Evolutionary conservation across 2,113 vertebrate genomes (phyloP), one percentile per base, ranked within the genome.

Genomic region (Lepus americanus): DNA sequence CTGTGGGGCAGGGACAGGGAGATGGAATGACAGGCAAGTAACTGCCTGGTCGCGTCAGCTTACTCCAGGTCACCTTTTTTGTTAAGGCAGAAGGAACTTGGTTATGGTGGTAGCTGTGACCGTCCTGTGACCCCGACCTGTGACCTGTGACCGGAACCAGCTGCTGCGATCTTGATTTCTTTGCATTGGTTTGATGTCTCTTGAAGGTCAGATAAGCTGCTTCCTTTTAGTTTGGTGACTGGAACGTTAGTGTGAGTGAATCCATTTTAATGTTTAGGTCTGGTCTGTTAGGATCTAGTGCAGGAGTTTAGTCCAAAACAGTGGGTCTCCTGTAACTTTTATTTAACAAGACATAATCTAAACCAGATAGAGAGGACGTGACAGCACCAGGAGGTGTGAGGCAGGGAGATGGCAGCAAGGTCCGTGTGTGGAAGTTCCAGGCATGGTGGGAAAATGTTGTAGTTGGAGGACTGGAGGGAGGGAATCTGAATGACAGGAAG

Each of bases 311-410:
- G 78, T 61, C 33, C n/a, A 36, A 39, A 61, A 81, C 55, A 81
- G 36, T 44, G 12, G n/a, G 22, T n/a, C 23, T 63, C 23, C 55
- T 80, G 22, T 63, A 61, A 36, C 61, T 61, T 61, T 36, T 61
- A 81, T 59, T 33, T 36, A 81, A 81, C 12, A 61, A 39, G 94
- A 3, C 44, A 12, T 64, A 55, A 76, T 76, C 67, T 72, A 53
- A 80, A 44, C 33, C 67, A 88, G 61, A 49, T 27, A 92, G 85
- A 90, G 64, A 72, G 33, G 39, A 82, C 86, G 51, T 89, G 36
- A 31, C 25, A 9, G 67, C 29, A 17, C 16, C 49, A 77, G 25
- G 69, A 23, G 25, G 25, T 8, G 31, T 85, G 59, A 79, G 29
- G 23, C 36, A 20, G 31, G 51, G 77, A 82, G 83, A 88, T 80